Evolutionary conservation across 1,140 invertebrate genomes (phyloP), one percentile per base, ranked within the genome.

Genomic region (Gryon sp.): DNA sequence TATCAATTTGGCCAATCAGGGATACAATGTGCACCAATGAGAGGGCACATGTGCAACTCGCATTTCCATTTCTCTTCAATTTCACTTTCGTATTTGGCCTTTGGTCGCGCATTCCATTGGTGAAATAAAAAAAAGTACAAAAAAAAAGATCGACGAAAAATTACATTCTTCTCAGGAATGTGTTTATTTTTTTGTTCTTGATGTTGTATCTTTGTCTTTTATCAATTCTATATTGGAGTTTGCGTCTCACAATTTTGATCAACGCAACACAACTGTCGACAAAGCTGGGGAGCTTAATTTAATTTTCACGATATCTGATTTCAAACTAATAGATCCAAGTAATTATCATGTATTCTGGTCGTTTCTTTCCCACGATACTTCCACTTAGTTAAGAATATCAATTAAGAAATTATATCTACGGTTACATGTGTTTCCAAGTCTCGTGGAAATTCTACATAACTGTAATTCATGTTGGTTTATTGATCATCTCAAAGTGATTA

Each of bases 321-420:
- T 18, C 6, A 4, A 28, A 26, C 5, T 1, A 18, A 38, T 22
- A 41, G 24, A 34, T 14, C 36, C 28, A 5, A 22, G 19, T 65
- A 32, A 43, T 53, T 53, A 65, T 52, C 28, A 53, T 59, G 55
- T 65, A 66, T 48, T 43, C 65, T 59, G 43, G 65, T 59, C 65
- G 43, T 19, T 59, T 59, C 52, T 38, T 69, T 69, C 65, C 65
- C 65, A 69, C 65, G 65, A 59, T 16, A 50, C 30, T 57, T 24
- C 40, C 32, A 40, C 1, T 41, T 41, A 22, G 63, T 45, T 46
- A 28, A 8, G 40, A 48, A 48, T 53, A 66, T 55, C 40, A 46
- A 55, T 66, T 55, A 52, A 53, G 60, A 43, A 52, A 53, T 34
- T 34, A 30, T 43, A 43, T 36, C 26, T 19, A 55, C 43, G n/a